Evolutionary conservation across 2,888 invertebrate species (phyloP), one percentile per base, ranked within the genome.

Genomic region (Tridacna crocea): DNA sequence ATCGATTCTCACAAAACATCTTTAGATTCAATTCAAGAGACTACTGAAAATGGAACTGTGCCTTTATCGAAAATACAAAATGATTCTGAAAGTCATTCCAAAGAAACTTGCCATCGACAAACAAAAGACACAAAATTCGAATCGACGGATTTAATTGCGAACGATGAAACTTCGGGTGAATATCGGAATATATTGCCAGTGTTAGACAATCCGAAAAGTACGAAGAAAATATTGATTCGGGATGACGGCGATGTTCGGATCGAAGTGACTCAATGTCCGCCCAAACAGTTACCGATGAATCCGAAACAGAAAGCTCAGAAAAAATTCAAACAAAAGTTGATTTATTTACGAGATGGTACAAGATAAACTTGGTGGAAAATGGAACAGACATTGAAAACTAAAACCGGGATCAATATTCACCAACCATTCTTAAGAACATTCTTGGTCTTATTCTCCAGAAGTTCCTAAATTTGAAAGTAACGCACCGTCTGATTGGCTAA

Each of bases 301-400:
- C 47, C 80, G 26, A 89, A 89, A 77, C 75, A 84, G 46, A 89
- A 86, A 63, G 88, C 88, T 12, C 88, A 89, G 48, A 89, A 88
- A 79, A 77, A 83, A 47, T 86, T 89, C 61, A 87, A 84, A 48
- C n/a, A n/a, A 36, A 88, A 88, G 27, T 72, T 89, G 61, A 88
- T 89, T 60, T 89, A 83, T 73, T 79, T 88, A 19, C 76, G 89
- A 17, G 89, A 89, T 46, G 79, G 70, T 19, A 58, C 80, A 1
- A 76, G 77, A 55, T 84, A 75, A 55, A 3, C 10, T 55, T 36
- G 36, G 8, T 36, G 36, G 2, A 36, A 36, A 36, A 36, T 36
- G 36, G 8, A 36, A 36, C 36, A 2, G 36, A 8, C 2, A 36
- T 4, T 36, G 36, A 36, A 36, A 36, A 36, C 36, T 36, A n/a